Base-by-base conservation (phyloP, 2,888 invertebrate species). In the Tipula vernalis region DNA sequence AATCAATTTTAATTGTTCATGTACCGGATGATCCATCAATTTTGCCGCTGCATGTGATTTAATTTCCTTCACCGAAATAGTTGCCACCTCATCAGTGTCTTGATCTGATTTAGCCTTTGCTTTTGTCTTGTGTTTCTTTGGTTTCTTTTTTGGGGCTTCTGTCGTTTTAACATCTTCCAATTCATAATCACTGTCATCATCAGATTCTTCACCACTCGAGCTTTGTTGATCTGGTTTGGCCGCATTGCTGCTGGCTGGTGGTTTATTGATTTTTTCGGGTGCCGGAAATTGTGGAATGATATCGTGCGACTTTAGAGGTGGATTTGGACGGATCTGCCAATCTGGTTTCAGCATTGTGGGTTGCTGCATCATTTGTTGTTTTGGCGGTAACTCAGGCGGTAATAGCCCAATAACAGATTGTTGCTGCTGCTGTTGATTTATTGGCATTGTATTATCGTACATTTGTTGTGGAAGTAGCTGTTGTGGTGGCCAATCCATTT, bases 1-100 rank as follows among this genome's bases (percentile, higher is more conserved):
- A 87, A 91, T 90, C 88, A 90, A 90, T 89, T 91, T 90, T 87
- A 91, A 91, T 88, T 91, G 91, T 88, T 91, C 91, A 87, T 91
- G 91, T 18, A 91, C 89, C 1, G 91, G 90, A 1, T 89, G 88
- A 86, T 90, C 88, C 0, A 88, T 87, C 12, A 71, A 41, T 71
- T 87, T 87, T 28, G 89, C 87, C 18, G 89, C 87, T 86, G 88
- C 88, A 87, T 88, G 89, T 44, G 89, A 87, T 86, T 90, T 89
- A 57, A 89, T 89, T 88, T 90, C 89, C 88, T 89, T 89, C 10
- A 28, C 28, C 28, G 28, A 15, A 15, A 15, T 15, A 1, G 51
- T 51, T n/a, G 51, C 51, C 5, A 51, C 4, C 87, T 89, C 88
- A 57, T 36, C 12, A 86, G 87, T 42, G 86, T 87, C 87, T 86